phyloP scores from a whole-genome alignment of 1,140 invertebrate genomes.

The Pararge aegeria region DNA sequence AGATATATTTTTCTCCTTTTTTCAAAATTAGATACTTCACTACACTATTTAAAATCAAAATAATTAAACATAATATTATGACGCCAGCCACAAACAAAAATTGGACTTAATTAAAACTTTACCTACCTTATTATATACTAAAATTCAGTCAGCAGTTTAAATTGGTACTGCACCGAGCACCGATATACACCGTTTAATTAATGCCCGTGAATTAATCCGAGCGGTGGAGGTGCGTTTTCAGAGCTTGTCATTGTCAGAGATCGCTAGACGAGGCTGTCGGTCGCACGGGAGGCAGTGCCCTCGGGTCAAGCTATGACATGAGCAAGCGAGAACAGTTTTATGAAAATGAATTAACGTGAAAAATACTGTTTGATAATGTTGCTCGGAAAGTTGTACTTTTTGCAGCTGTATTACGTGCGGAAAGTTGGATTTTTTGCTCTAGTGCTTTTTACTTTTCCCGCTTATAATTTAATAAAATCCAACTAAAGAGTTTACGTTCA shows the following conservation, averaged over 20 bases:
- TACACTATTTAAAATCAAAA: too few species aligned
- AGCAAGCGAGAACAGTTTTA: background rate
- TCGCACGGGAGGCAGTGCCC: conserved; percentile 10
- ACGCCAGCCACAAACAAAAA: background rate
- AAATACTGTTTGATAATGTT: too few species aligned
- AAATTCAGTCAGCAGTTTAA: conserved; percentile 31
- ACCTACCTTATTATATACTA: conserved; percentile 18
- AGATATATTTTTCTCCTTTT: too few species aligned
- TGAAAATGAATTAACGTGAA: background rate
- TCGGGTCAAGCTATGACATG: background rate
- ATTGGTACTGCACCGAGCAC: conserved; percentile 27
- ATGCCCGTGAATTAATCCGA: conserved; percentile 42
- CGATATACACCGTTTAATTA: conserved; percentile 44
- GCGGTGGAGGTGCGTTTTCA: conserved; percentile 31
- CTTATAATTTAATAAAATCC: too few species aligned
- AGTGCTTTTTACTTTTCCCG: too few species aligned
- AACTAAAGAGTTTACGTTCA: too few species aligned
- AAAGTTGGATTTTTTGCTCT: too few species aligned
- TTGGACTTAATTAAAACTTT: conserved; percentile 27
- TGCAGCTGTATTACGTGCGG: too few species aligned
- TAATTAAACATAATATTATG: background rate
- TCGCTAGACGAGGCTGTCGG: conserved; percentile 37
- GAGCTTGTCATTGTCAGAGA: conserved; percentile 46
- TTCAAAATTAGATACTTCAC: too few species aligned
- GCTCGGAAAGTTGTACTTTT: too few species aligned